A percentile compares a stretch with the other conserved stretches of the same genome.
Evolutionary conservation across 2,797 vertebrate species (phyloP).

Genomic region (Cyprinella venusta): DNA sequence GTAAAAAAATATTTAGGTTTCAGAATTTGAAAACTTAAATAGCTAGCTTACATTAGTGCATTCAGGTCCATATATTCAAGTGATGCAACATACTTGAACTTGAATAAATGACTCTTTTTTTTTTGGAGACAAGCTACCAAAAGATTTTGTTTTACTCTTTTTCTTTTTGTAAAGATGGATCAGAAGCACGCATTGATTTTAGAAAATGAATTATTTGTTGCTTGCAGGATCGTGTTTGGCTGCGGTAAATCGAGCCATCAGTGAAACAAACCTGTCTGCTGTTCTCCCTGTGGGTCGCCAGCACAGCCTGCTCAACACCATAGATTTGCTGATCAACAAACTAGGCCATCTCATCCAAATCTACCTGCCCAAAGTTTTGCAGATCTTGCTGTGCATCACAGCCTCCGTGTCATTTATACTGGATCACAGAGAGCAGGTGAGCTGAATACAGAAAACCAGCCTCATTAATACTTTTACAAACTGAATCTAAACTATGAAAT

Average conservation of each 20-base stretch:
- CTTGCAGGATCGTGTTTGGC: conserved; percentile 81
- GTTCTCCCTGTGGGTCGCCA: conserved; percentile 93
- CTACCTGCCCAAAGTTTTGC: conserved; percentile 89
- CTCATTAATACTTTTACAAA: neutral
- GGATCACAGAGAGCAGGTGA: conserved; percentile 87
- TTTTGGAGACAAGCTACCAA: neutral
- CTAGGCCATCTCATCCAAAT: conserved; percentile 87
- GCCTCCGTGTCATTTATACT: conserved; percentile 82
- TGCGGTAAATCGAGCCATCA: conserved; percentile 82
- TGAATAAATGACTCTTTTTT: neutral
- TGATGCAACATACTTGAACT: neutral
- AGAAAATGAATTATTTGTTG: neutral
- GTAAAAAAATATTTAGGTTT: neutral
- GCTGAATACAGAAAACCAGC: neutral
- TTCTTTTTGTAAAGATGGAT: neutral
- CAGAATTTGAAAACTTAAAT: neutral
- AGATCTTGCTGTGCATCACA: conserved; percentile 91
- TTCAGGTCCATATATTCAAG: neutral
- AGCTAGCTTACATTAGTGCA: neutral
- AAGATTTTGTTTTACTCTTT: neutral
- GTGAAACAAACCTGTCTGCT: conserved; percentile 78
- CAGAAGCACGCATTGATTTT: neutral
- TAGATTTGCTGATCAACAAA: conserved; percentile 88
- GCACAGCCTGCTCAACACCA: conserved; percentile 89
- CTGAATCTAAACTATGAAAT: neutral